These are phyloP conservation scores for Pyrocephalus nanus DNA, from an alignment of 2,797 vertebrate genomes.

Conservation along the genomic window DNA sequence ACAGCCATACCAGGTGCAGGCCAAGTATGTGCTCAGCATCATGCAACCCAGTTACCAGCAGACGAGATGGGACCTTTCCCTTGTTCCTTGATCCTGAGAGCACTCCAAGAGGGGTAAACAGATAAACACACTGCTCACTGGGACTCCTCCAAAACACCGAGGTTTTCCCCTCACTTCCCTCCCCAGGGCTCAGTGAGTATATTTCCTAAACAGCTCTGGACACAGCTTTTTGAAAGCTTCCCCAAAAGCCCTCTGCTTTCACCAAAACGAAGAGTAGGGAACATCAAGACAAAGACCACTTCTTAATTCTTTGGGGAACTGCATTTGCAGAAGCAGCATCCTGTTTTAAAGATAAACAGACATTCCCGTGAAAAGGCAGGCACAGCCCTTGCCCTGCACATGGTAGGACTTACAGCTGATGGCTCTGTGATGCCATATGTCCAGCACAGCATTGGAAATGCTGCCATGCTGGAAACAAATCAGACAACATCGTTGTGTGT, in stretches of 20 bases:
- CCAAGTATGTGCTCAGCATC: background rate
- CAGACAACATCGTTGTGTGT: background rate
- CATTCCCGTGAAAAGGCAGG: background rate
- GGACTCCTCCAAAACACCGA: background rate
- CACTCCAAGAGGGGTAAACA: background rate
- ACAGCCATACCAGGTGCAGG: rapidly evolving
- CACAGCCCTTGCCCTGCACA: background rate
- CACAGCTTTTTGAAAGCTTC: background rate
- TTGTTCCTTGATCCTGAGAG: background rate
- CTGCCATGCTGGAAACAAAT: background rate
- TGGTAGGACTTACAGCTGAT: background rate
- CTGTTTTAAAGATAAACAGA: background rate
- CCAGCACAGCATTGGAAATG: background rate
- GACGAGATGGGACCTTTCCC: background rate
- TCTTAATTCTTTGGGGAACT: background rate
- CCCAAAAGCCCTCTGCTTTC: background rate
- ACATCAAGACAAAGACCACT: background rate
- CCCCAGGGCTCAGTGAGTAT: background rate
- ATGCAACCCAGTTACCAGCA: background rate
- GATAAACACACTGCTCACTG: rapidly evolving
- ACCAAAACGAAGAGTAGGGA: background rate
- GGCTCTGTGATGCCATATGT: background rate
- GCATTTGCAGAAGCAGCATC: background rate
- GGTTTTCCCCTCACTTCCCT: background rate
- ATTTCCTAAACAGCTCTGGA: background rate